phyloP scores from a whole-genome alignment of 1,140 invertebrate genomes.

The Liolophura sinensis region DNA sequence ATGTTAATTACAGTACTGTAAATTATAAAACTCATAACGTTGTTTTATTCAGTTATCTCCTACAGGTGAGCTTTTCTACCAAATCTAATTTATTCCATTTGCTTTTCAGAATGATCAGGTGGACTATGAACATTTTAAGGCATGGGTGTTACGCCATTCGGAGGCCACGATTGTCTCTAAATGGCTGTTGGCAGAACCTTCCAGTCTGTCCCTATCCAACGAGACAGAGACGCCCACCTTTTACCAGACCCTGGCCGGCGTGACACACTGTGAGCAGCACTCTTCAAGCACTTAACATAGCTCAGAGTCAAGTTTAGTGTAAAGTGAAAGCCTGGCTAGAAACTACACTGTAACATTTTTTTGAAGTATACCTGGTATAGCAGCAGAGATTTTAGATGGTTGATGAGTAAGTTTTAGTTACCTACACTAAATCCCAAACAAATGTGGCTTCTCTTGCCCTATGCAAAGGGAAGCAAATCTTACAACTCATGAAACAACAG shows the following conservation, averaged over 20 bases:
- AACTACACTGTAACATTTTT: no score
- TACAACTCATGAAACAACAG: no score
- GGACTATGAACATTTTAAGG: conserved; percentile 46
- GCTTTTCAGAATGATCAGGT: conserved; percentile 54
- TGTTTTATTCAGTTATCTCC: not conserved
- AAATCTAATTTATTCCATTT: no score
- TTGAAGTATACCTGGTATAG: no score
- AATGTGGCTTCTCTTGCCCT: no score
- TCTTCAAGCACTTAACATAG: no score
- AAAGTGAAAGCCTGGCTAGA: no score
- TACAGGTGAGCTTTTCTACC: not conserved
- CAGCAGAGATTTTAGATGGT: no score
- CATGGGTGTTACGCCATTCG: conserved; percentile 63
- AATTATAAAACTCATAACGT: not conserved
- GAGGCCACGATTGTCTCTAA: conserved; percentile 78
- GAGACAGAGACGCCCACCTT: conserved; percentile 87
- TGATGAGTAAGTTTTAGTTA: no score
- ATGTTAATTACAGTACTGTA: not conserved
- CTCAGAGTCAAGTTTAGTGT: no score
- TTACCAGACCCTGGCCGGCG: conserved; percentile 87
- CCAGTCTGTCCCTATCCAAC: conserved; percentile 70
- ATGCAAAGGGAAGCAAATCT: no score
- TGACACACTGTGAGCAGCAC: conserved; percentile 76
- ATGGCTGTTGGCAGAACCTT: conserved; percentile 76
- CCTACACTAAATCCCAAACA: no score